Evolutionary conservation across 1,140 invertebrate genomes (phyloP).

Genomic region (Argopecten irradians): DNA sequence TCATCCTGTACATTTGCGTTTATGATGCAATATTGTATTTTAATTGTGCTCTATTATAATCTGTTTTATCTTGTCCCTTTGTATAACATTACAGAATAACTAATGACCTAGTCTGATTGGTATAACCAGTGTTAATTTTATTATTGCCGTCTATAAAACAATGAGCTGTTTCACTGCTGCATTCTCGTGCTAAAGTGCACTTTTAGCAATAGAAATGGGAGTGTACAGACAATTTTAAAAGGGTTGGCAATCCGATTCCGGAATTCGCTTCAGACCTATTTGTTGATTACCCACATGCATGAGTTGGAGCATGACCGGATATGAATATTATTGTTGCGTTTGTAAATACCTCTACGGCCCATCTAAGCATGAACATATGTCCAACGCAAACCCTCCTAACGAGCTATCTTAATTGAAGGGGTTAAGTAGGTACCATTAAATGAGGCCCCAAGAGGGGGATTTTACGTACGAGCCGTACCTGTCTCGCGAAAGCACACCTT

Average conservation of each 20-base stretch:
- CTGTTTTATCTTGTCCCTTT: too few species aligned
- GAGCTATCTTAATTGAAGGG: neutral
- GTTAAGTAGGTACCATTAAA: neutral
- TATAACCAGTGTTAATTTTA: too few species aligned
- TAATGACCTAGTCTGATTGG: too few species aligned
- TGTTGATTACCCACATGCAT: neutral
- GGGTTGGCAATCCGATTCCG: neutral
- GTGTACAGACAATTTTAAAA: conserved; percentile 11
- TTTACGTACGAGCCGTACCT: neutral
- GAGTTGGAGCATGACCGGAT: neutral
- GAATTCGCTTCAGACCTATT: conserved; percentile 10
- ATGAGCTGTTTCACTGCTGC: neutral
- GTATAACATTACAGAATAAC: too few species aligned
- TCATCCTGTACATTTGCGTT: too few species aligned
- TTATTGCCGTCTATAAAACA: too few species aligned
- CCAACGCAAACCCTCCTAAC: neutral
- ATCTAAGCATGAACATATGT: conserved; percentile 2
- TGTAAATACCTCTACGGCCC: neutral
- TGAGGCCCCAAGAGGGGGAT: neutral
- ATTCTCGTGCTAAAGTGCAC: neutral
- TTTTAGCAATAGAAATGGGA: conserved; percentile 9
- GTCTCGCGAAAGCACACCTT: neutral
- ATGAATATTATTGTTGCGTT: neutral
- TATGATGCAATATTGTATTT: too few species aligned
- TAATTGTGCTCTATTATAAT: too few species aligned